Evolutionary conservation across 2,888 invertebrate genomes (phyloP), one percentile per base, ranked within the genome.

Genomic region (Lithophane socia): DNA sequence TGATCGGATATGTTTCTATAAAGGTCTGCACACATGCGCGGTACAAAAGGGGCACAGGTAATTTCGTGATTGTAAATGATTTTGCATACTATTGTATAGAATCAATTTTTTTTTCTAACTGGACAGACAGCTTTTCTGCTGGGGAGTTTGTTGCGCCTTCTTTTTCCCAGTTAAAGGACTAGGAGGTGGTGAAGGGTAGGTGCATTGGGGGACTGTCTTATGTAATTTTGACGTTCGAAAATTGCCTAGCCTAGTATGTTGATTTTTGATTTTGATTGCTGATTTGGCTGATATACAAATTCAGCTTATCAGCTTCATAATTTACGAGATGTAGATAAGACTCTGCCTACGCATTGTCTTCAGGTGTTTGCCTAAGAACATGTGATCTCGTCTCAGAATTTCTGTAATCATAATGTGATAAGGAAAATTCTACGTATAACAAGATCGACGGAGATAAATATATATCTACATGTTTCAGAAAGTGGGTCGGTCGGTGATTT

Each of bases 1-100:
- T 75, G 77, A 79, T 60, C 52, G 61, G 79, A 80, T 80, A 86
- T 69, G 69, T 56, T 72, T 56, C 63, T 58, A 18, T 77, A 78
- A 78, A 66, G 77, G 60, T 60, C 24, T 63, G n/a, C 42, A 54
- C 29, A 73, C 68, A 76, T 69, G 60, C 10, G 54, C 29, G 12
- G 9, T 63, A 4, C 37, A 21, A 52, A 21, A 65, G 64, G 21
- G 52, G 18, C 42, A 67, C 12, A 18, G n/a, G 2, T 65, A 73
- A 44, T 61, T 54, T 65, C 16, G 21, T 52, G 37, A 60, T 44
- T 37, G 37, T 37, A 37, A 37, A 37, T 37, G 0, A 37, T 37
- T 37, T 37, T 37, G 37, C 37, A 37, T 37, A 37, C 5, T 37
- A 37, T 37, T 37, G 37, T 37, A 5, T 37, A 37, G 37, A 37